Evolutionary conservation across 2,113 vertebrate genomes (phyloP).

Genomic region (Chaetodon trifascialis): DNA sequence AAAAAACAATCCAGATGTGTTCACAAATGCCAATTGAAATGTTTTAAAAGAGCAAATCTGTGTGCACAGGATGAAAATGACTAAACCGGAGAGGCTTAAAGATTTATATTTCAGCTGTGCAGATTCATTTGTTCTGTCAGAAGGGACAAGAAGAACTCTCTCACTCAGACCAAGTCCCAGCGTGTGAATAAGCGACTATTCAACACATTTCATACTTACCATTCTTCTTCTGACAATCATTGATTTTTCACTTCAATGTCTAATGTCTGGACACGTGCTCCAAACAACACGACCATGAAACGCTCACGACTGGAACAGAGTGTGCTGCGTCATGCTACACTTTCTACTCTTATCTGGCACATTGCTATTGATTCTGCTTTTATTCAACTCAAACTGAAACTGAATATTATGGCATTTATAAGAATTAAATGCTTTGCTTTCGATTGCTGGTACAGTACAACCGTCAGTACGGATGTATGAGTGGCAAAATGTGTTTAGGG

Average conservation of each 20-base stretch:
- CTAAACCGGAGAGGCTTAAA: not conserved
- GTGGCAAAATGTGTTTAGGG: not conserved
- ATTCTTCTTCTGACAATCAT: conserved; percentile 5
- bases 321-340: not conserved
- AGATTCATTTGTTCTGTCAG: not conserved
- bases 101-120: not conserved
- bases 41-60: not conserved
- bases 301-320: not conserved
- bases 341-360: not conserved
- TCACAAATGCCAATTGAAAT: not conserved
- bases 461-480: not conserved
- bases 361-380: not conserved
- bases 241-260: conserved; percentile 1
- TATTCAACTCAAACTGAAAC: not conserved
- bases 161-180: conserved; percentile 57
- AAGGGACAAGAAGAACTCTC: not conserved
- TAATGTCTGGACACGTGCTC: not conserved
- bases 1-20: not conserved
- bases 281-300: conserved; percentile 63
- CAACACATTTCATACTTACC: conserved; percentile 54
- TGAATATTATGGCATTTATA: not conserved
- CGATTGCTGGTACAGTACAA: not conserved
- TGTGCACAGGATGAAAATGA: not conserved
- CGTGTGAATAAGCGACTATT: conserved; percentile 12
- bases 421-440: not conserved